Percentiles rank a stretch among this genome's conserved stretches.
Evolutionary conservation across 2,888 invertebrate species (phyloP).

Genomic region (Drosophila tripunctata): DNA sequence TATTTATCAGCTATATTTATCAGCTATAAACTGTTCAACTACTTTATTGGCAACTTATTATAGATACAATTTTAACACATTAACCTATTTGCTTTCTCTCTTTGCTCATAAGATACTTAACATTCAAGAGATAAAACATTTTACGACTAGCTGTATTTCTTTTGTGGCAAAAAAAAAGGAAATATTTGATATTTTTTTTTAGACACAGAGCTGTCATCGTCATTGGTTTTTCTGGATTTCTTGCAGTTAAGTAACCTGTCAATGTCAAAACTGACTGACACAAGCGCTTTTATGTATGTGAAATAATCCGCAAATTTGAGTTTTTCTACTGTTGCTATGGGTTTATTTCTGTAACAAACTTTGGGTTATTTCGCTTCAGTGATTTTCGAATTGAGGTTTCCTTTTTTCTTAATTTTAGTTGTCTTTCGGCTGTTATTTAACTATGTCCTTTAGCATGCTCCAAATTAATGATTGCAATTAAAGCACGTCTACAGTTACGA

Average conservation of each 20-base stretch:
- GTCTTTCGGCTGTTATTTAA: constrained; percentile 11
- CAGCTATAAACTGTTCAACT: too few relatives aligned
- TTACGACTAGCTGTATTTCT: not conserved
- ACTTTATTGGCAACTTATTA: too few relatives aligned
- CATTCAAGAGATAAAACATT: not conserved
- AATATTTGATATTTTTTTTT: not conserved
- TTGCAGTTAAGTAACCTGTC: constrained; percentile 1
- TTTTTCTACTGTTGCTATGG: not conserved
- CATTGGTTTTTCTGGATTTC: not conserved
- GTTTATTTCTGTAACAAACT: not conserved
- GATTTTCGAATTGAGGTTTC: not conserved
- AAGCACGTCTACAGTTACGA: constrained; percentile 48
- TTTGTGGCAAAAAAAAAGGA: not conserved
- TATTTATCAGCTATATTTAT: too few relatives aligned
- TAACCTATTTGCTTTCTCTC: too few relatives aligned
- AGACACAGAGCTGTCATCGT: not conserved
- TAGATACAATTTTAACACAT: too few relatives aligned
- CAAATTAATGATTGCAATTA: constrained; percentile 67
- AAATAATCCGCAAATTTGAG: not conserved
- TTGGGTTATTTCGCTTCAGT: constrained; percentile 2
- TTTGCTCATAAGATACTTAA: not conserved
- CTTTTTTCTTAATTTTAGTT: not conserved
- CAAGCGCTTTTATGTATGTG: not conserved
- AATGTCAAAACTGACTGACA: not conserved
- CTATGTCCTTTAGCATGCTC: constrained; percentile 19